These are phyloP conservation scores for Ectobius pallidus DNA, from an alignment of 2,888 invertebrate genomes.

Conservation along the genomic window DNA sequence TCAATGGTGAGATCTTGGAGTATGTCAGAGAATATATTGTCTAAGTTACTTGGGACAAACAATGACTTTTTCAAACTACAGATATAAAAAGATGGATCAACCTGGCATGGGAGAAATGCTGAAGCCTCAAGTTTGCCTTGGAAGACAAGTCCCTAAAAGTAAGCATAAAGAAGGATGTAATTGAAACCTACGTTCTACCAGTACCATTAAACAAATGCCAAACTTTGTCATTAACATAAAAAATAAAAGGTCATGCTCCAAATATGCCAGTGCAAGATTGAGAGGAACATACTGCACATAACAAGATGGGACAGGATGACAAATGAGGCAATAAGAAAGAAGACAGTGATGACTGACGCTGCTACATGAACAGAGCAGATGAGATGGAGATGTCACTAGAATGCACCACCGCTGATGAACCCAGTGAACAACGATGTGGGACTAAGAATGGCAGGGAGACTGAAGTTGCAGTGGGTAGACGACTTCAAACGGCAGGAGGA, in stretches of 20 bases:
- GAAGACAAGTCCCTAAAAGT: neutral
- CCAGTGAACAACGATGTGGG: no score
- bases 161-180: no score
- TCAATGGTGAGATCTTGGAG: neutral
- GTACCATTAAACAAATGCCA: neutral
- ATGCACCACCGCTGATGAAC: no score
- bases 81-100: neutral
- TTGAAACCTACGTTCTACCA: no score
- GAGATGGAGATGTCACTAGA: no score
- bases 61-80: neutral
- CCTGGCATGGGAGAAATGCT: neutral
- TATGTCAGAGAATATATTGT: neutral
- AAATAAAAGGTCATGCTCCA: neutral
- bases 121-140: neutral
- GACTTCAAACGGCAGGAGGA: no score
- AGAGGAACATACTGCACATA: no score
- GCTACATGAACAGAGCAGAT: no score
- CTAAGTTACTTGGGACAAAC: conserved; percentile 7
- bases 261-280: no score
- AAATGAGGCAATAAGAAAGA: neutral
- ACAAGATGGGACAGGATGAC: neutral
- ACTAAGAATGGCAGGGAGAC: no score
- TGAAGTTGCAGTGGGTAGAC: no score
- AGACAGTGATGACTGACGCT: neutral
- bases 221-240: neutral